A percentile compares a stretch with the other conserved stretches of the same genome.
These are phyloP conservation scores for Napeogenes sylphis DNA, from an alignment of 2,888 invertebrate species.

Conservation along the genomic window DNA sequence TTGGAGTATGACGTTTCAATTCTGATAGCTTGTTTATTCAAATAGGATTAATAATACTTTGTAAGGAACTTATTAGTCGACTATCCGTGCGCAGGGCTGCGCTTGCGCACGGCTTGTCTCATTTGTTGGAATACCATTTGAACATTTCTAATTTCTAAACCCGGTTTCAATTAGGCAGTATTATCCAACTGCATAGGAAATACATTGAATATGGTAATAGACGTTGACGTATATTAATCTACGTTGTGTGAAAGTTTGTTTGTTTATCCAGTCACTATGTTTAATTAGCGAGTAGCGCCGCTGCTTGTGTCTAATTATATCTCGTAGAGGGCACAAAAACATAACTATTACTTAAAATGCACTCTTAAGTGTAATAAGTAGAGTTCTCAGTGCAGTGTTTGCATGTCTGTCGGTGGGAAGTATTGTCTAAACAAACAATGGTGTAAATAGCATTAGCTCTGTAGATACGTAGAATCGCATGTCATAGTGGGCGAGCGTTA, in stretches of 20 bases:
- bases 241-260: slow-evolving; percentile 38
- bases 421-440: slow-evolving; percentile 6
- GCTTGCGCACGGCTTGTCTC: too few species aligned
- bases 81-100: too few species aligned
- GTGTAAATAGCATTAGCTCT: neutral
- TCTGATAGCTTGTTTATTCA: too few species aligned
- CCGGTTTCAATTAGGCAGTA: slow-evolving; percentile 23
- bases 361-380: neutral
- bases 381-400: slow-evolving; percentile 3
- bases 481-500: neutral
- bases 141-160: slow-evolving; percentile 5
- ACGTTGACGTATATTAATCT: slow-evolving; percentile 12
- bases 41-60: too few species aligned
- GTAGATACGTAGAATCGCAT: neutral
- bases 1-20: too few species aligned
- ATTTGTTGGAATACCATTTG: neutral
- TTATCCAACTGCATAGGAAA: slow-evolving; percentile 19
- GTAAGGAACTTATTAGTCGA: too few species aligned
- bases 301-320: slow-evolving; percentile 26
- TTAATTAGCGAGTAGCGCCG: slow-evolving; percentile 47
- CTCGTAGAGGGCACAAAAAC: slow-evolving; percentile 17
- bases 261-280: slow-evolving; percentile 55
- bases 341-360: slow-evolving; percentile 12
- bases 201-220: slow-evolving; percentile 19
- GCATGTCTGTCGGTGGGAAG: slow-evolving; percentile 6